These are phyloP conservation scores for Anarsia innoxiella DNA, from an alignment of 2,888 invertebrate species.

Conservation along the genomic window DNA sequence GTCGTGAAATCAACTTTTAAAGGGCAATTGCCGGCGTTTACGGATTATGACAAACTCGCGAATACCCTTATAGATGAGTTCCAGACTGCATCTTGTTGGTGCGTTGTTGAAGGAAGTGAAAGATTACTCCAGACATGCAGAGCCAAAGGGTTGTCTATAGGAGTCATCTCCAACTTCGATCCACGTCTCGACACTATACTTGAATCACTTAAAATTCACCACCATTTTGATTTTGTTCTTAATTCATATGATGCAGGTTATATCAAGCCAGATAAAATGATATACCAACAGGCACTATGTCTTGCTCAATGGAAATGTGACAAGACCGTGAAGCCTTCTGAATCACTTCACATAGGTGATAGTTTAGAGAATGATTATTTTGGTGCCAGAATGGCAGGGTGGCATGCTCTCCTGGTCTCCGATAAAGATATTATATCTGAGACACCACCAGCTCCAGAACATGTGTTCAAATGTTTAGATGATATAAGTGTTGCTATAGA, in stretches of 20 bases:
- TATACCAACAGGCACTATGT: conserved; percentile 82
- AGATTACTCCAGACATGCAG: conserved; percentile 77
- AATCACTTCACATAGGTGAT: conserved; percentile 91
- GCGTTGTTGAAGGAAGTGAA: conserved; percentile 76
- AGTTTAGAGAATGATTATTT: conserved; percentile 83
- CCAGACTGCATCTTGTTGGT: conserved; percentile 83
- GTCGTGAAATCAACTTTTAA: conserved; percentile 80
- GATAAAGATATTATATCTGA: conserved; percentile 19
- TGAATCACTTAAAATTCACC: conserved; percentile 76
- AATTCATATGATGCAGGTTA: conserved; percentile 84
- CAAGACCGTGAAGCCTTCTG: conserved; percentile 59
- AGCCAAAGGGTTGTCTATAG: conserved; percentile 67
- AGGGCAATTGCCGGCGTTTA: conserved; percentile 51
- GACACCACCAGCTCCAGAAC: conserved; percentile 25
- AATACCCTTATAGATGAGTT: conserved; percentile 80
- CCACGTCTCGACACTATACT: conserved; percentile 83
- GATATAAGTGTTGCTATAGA: conserved; percentile 35
- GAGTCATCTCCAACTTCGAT: conserved; percentile 93
- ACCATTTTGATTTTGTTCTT: conserved; percentile 86
- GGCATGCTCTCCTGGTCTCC: conserved; percentile 77
- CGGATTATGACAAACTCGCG: conserved; percentile 57
- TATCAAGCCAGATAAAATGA: conserved; percentile 84
- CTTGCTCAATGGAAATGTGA: conserved; percentile 57
- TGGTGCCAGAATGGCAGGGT: conserved; percentile 84
- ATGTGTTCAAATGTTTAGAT: conserved; percentile 43